These are phyloP conservation scores for Stratiomys singularior DNA, from an alignment of 2,888 invertebrate species.

Conservation along the genomic window DNA sequence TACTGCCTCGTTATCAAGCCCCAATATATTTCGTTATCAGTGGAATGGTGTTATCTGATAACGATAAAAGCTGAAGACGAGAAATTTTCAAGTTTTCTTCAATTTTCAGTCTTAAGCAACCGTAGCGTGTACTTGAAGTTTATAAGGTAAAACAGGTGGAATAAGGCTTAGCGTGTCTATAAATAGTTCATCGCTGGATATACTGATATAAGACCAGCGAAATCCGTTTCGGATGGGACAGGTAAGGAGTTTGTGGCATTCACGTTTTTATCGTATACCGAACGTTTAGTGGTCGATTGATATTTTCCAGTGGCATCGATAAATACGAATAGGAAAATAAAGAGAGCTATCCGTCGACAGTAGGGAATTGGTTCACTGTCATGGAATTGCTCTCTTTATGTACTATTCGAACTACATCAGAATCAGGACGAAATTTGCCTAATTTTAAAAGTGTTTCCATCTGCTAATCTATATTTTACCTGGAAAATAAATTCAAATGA, in stretches of 20 bases:
- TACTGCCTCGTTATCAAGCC: not conserved
- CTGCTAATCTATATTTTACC: too few species aligned
- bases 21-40: not conserved
- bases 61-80: not conserved
- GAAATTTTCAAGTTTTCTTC: not conserved
- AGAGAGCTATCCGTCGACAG: constrained; percentile 99
- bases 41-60: not conserved
- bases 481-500: too few species aligned
- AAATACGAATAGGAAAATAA: constrained; percentile 73
- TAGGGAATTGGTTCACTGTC: constrained; percentile 95
- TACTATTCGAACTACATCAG: constrained; percentile 77
- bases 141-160: not conserved
- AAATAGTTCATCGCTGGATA: not conserved
- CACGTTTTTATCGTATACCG: too few species aligned
- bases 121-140: not conserved
- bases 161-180: not conserved
- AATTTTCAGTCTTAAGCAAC: constrained; percentile 3
- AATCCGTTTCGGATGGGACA: not conserved
- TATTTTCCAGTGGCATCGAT: not conserved
- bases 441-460: too few species aligned
- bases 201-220: not conserved
- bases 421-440: too few species aligned
- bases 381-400: constrained; percentile 99
- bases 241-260: too few species aligned
- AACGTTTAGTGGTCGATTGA: not conserved